Evolutionary conservation across 2,888 invertebrate genomes (phyloP), one percentile per base, ranked within the genome.

Genomic region (Lacanobia wlatinum): DNA sequence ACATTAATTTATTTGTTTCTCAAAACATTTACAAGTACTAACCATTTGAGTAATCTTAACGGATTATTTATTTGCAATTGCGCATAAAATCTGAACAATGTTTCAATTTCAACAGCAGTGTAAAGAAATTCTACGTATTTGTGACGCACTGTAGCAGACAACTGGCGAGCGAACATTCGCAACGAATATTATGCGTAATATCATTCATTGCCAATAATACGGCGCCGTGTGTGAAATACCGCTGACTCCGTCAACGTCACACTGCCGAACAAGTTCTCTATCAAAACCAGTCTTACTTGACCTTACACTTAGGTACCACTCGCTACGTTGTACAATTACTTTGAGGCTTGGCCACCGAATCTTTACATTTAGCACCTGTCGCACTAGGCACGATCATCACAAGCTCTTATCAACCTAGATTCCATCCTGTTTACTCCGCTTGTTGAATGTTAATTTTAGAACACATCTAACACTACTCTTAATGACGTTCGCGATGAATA

Each of bases 331-430:
- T 73, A 59, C 56, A 69, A 50, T 56, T 38, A 61, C 46, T 59
- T 52, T 73, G 59, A 58, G 70, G 48, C 56, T 59, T 70, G 71
- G 64, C 9, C 38, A 60, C 50, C 53, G 56, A 62, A 69, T 55
- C 46, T 18, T 59, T 72, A 75, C 77, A 82, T 74, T 75, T 88
- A 89, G 87, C 89, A 87, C 89, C 88, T 84, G 76, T 80, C 75
- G 62, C 76, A 68, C 56, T 59, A 86, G 83, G 83, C 85, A 82
- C 87, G 81, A 81, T 74, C 87, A 85, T 84, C 81, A 79, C 80
- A 71, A 73, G 77, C 72, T 73, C 62, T 64, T 81, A 83, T 70
- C 82, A 82, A 82, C 76, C 82, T 84, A 83, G 52, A 80, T 81
- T 74, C 68, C 65, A 68, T 74, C 70, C 76, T 74, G 80, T 75